phyloP scores from a whole-genome alignment of 2,113 vertebrate species.

The Brienomyrus longianalis region DNA sequence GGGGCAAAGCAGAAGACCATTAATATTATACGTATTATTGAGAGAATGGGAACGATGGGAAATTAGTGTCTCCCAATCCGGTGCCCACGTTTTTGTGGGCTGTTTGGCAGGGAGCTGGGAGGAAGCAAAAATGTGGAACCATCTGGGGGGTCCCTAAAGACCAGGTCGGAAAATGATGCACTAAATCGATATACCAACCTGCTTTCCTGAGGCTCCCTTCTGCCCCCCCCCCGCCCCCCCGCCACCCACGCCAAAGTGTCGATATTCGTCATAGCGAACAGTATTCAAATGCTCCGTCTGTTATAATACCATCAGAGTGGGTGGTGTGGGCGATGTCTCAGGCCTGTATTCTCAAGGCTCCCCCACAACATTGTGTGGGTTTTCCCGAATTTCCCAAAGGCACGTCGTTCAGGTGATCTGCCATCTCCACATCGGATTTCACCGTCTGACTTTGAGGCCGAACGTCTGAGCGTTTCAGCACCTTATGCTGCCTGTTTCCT shows the following conservation, averaged over 20 bases:
- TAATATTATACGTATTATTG: not conserved
- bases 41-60: not conserved
- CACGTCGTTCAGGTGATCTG: not conserved
- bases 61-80: not conserved
- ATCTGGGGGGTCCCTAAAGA: not conserved
- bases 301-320: not conserved
- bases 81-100: not conserved
- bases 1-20: not conserved
- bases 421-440: not conserved
- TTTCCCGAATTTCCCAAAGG: not conserved
- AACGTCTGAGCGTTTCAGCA: not conserved
- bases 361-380: not conserved
- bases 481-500: not conserved
- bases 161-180: not conserved
- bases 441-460: not conserved
- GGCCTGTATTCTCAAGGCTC: not conserved
- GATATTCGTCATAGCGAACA: not conserved
- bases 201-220: not conserved
- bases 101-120: not conserved
- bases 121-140: not conserved
- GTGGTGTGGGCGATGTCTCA: not conserved
- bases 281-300: not conserved
- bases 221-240: too few relatives aligned
- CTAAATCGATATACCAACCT: not conserved
- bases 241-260: too few relatives aligned